Percentiles rank a stretch among this genome's conserved stretches.
These are phyloP conservation scores for Xenopus petersii DNA, from an alignment of 2,797 vertebrate genomes.

Conservation along the genomic window DNA sequence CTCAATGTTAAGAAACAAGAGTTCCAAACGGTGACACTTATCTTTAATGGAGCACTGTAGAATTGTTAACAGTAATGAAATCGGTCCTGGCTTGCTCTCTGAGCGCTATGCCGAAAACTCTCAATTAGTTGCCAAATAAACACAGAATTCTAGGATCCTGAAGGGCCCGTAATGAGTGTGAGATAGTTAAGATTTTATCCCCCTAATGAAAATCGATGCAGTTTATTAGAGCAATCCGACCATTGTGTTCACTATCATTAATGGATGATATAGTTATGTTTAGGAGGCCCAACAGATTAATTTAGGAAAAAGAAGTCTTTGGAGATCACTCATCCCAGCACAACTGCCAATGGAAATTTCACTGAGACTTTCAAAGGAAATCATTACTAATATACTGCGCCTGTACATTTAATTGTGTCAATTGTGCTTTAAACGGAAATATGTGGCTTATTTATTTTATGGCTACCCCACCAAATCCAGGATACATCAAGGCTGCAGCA, in stretches of 20 bases:
- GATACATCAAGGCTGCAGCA: too few species aligned
- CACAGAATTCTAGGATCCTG: not conserved
- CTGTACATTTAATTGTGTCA: too few species aligned
- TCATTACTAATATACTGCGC: too few species aligned
- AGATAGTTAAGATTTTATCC: slow-evolving; percentile 6
- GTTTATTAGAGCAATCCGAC: slow-evolving; percentile 5
- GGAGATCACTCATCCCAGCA: not conserved
- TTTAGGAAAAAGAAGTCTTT: too few species aligned
- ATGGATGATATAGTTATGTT: not conserved
- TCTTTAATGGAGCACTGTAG: slow-evolving; percentile 15
- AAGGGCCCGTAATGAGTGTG: not conserved
- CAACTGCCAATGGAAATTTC: not conserved
- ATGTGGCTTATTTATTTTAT: too few species aligned
- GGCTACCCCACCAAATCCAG: too few species aligned
- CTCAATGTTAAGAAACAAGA: slow-evolving; percentile 26
- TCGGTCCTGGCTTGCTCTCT: not conserved
- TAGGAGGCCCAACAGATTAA: too few species aligned
- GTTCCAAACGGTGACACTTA: slow-evolving; percentile 29
- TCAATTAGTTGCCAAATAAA: slow-evolving; percentile 19
- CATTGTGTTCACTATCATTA: not conserved
- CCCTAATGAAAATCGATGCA: slow-evolving; percentile 16
- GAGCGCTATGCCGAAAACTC: too few species aligned
- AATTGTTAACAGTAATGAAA: slow-evolving; percentile 29
- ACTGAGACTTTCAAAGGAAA: too few species aligned
- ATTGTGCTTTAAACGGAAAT: too few species aligned